Percentiles rank a stretch among this genome's conserved stretches.
These are phyloP conservation scores for Nymphalis polychloros DNA, from an alignment of 2,888 invertebrate genomes.

Conservation along the genomic window DNA sequence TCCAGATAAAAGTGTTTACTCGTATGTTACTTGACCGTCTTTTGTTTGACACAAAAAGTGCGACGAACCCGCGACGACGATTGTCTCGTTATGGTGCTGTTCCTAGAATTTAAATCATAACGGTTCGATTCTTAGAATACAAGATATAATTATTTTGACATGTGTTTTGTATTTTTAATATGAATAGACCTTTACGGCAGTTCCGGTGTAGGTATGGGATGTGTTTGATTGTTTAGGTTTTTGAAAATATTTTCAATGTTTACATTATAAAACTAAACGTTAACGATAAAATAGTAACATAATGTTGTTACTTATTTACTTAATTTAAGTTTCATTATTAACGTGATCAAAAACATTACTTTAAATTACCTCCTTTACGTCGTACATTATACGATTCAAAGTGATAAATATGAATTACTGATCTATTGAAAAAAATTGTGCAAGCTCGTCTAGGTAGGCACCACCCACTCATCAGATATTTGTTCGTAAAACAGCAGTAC, in stretches of 20 bases:
- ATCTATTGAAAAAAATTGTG: no score
- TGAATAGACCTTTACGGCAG: not conserved
- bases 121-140: constrained; percentile 28
- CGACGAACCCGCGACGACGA: constrained; percentile 35
- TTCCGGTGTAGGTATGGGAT: not conserved
- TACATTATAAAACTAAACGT: no score
- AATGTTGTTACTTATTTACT: no score
- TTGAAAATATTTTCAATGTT: not conserved
- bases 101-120: constrained; percentile 38
- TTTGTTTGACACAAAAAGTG: constrained; percentile 33
- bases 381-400: no score
- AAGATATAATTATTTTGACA: constrained; percentile 23
- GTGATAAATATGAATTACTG: no score
- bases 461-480: no score
- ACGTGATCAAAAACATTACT: no score
- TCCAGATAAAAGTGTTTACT: constrained; percentile 15
- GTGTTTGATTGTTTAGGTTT: not conserved
- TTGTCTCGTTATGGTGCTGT: constrained; percentile 29
- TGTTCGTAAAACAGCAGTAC: no score
- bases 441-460: no score
- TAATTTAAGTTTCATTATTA: no score
- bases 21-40: constrained; percentile 19
- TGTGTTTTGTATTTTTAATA: constrained; percentile 16
- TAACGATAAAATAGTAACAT: no score
- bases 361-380: no score